Conservation (phyloP, 2,888 invertebrate species). For the Phyllotreta striolata region DNA sequence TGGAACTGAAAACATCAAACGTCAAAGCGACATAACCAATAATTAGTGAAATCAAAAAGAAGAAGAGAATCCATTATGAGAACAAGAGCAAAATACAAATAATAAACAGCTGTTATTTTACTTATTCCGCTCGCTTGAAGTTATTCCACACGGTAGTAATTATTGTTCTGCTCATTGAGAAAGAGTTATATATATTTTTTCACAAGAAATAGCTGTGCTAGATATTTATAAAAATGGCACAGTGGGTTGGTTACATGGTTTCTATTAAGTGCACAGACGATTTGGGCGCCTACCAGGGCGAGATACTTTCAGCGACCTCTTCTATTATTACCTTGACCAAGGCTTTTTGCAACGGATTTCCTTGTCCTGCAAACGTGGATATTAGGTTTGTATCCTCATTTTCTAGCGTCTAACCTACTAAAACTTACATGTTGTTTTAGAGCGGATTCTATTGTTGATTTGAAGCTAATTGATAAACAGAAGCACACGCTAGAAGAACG, state of each 20-base stretch:
- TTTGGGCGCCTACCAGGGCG: constrained; percentile 82
- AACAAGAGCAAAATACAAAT: no score
- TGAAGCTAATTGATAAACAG: constrained; percentile 77
- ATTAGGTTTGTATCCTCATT: constrained; percentile 63
- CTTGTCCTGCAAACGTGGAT: constrained; percentile 65
- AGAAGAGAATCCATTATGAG: no score
- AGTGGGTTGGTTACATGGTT: constrained; percentile 81
- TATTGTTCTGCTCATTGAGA: no score
- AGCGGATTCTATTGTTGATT: constrained; percentile 64
- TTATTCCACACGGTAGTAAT: no score
- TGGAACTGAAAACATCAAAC: no score
- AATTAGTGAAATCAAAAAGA: no score
- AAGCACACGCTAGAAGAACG: constrained; percentile 57
- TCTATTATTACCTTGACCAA: constrained; percentile 77
- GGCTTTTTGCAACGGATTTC: constrained; percentile 83
- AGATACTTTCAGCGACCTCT: constrained; percentile 77
- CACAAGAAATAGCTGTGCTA: constrained; percentile 4
- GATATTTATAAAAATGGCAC: constrained; percentile 60
- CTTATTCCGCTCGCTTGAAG: no score
- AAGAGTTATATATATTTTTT: no score
- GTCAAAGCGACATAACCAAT: no score
- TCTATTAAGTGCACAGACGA: constrained; percentile 83
- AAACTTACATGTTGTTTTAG: constrained; percentile 31
- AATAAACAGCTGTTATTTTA: no score
- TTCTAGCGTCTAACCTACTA: no score